A percentile compares a stretch with the other conserved stretches of the same genome.
phyloP scores from a whole-genome alignment of 2,113 vertebrate species.

The Nipponia nippon region DNA sequence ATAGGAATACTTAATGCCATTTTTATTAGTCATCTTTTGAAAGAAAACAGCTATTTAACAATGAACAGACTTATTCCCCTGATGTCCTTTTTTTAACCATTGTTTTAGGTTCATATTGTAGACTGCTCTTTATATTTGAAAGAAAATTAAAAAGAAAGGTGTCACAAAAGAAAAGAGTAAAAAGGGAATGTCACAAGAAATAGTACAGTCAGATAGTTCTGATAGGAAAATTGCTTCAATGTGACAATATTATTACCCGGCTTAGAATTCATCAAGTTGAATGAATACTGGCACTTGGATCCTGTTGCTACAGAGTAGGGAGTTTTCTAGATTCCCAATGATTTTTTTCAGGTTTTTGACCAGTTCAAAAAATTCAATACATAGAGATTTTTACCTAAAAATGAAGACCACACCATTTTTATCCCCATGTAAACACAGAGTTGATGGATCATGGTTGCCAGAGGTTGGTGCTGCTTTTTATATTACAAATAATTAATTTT shows the following conservation, averaged over 20 bases:
- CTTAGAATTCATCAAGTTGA: background rate
- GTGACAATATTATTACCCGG: background rate
- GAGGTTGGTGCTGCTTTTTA: background rate
- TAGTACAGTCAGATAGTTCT: background rate
- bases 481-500: background rate
- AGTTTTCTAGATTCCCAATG: background rate
- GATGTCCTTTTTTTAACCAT: background rate
- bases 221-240: background rate
- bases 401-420: background rate
- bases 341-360: background rate
- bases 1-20: background rate
- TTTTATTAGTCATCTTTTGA: background rate
- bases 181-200: background rate
- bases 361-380: background rate
- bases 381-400: background rate
- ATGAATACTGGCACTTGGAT: background rate
- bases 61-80: fast-evolving
- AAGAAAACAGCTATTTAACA: background rate
- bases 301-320: background rate
- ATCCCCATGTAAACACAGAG: background rate
- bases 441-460: background rate
- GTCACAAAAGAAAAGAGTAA: background rate
- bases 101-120: background rate
- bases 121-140: background rate
- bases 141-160: background rate